Base-by-base conservation (phyloP, 2,888 invertebrate genomes). In the Drosophila cyrtoloma region DNA sequence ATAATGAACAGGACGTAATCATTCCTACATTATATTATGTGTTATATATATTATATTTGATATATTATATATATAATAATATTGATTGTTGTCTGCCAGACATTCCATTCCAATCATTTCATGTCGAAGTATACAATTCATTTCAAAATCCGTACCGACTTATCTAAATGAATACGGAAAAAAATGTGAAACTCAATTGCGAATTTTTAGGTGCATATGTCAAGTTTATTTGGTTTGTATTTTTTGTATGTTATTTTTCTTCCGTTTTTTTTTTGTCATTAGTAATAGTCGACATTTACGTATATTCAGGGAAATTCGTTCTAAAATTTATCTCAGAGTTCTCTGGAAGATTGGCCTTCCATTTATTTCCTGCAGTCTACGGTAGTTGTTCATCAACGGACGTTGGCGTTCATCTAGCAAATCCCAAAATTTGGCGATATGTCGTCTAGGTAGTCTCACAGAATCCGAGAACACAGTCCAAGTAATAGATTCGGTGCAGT, bases 381-480 rank as follows among this genome's bases (percentile, higher is more conserved):
- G 81, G 58, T 78, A 87, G 35, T 78, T 87, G 47, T 81, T 76
- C n/a, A 73, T 30, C 30, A 87, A 57, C 0, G 71, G 73, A 2
- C 2, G 33, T 0, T 2, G 19, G 6, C 82, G 72, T 0, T 77
- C 69, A 33, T 87, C 86, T 7, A 3, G 10, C 2, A 87, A 72
- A 3, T 71, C 61, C 53, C 55, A 88, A 0, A 89, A 71, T 9
- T 74, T 80, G 22, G 22, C 69, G 51, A 91, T 86, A 35, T 86
- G 81, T 2, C 67, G 60, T 10, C 52, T 33, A 0, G 84, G 71
- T 59, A 95, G 92, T 0, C 94, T 91, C 10, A 94, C 82, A 10
- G 93, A 93, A n/a, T 94, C 93, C 0, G 93, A 92, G 64, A 95
- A 94, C 0, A 97, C 94, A n/a, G 96, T 96, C 96, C 96, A 97